Conservation (phyloP, 2,797 vertebrate genomes). For the Oceanodroma leucorhoa region DNA sequence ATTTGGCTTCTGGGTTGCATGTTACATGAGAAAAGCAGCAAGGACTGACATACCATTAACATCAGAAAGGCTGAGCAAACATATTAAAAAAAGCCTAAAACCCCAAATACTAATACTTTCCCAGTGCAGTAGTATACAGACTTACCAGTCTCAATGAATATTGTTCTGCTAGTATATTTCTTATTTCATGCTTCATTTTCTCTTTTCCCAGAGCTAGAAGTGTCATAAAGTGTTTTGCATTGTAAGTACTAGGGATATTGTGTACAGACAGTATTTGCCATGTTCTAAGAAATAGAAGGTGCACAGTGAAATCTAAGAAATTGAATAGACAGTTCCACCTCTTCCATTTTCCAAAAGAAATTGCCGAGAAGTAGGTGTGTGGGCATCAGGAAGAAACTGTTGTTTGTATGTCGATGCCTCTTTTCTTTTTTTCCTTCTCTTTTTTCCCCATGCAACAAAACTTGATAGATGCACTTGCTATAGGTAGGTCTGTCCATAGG, state of each 20-base stretch:
- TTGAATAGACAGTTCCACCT: not conserved
- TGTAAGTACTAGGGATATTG: conserved; percentile 55
- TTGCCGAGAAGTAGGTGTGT: not conserved
- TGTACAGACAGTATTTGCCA: conserved; percentile 56
- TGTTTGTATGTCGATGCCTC: not conserved
- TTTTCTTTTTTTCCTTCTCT: too few relatives aligned
- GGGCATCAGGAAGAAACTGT: not conserved
- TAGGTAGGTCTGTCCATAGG: not conserved
- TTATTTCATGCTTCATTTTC: conserved; percentile 76
- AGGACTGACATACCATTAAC: not conserved
- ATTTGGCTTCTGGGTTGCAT: not conserved
- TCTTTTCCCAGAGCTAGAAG: conserved; percentile 63
- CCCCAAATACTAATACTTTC: conserved; percentile 1
- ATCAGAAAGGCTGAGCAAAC: not conserved
- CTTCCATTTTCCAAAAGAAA: not conserved
- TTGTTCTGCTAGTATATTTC: conserved; percentile 72
- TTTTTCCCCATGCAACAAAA: not conserved
- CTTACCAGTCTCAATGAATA: conserved; percentile 65
- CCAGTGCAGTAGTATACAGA: not conserved
- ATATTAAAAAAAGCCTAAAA: not conserved
- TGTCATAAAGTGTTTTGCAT: conserved; percentile 68
- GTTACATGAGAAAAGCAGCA: not conserved
- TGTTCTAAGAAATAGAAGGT: conserved; percentile 25
- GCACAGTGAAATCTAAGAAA: conserved; percentile 9
- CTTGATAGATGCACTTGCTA: not conserved